Evolutionary conservation across 2,113 vertebrate species (phyloP).

Genomic region (Atrichornis clamosus): DNA sequence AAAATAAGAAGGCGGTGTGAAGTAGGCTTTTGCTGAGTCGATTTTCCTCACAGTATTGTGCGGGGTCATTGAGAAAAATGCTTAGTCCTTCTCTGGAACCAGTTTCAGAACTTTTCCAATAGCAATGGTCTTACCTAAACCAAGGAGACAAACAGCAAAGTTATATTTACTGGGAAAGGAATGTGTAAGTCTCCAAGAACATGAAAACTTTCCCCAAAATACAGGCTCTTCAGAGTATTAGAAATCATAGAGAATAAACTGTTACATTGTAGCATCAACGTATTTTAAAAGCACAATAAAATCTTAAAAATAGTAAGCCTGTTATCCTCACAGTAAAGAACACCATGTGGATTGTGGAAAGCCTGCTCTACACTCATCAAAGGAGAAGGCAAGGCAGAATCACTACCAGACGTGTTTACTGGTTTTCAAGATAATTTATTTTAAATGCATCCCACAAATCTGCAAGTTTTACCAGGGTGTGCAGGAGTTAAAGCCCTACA

Average conservation of each 20-base stretch:
- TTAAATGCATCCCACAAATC: neutral
- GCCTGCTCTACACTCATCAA: neutral
- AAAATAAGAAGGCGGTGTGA: constrained; percentile 86
- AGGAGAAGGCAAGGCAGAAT: neutral
- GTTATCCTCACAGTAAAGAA: neutral
- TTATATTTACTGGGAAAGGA: neutral
- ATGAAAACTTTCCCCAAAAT: neutral
- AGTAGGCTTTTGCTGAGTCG: constrained; percentile 86
- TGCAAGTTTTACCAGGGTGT: neutral
- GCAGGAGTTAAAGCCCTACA: neutral
- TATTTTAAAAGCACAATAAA: neutral
- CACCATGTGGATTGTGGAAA: neutral
- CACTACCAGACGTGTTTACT: neutral
- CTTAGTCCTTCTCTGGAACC: constrained; percentile 99
- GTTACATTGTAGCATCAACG: neutral
- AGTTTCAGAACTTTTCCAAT: constrained; percentile 99
- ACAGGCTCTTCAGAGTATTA: neutral
- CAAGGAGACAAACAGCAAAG: constrained; percentile 1
- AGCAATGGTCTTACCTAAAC: constrained; percentile 96
- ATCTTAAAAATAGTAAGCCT: neutral
- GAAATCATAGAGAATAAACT: neutral
- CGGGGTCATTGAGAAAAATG: constrained; percentile 75
- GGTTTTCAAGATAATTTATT: neutral
- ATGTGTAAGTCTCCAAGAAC: neutral
- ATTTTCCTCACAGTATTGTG: constrained; percentile 85